These are phyloP conservation scores for Heterocephalus glaber DNA, from an alignment of 2,113 vertebrate genomes.

Conservation along the genomic window DNA sequence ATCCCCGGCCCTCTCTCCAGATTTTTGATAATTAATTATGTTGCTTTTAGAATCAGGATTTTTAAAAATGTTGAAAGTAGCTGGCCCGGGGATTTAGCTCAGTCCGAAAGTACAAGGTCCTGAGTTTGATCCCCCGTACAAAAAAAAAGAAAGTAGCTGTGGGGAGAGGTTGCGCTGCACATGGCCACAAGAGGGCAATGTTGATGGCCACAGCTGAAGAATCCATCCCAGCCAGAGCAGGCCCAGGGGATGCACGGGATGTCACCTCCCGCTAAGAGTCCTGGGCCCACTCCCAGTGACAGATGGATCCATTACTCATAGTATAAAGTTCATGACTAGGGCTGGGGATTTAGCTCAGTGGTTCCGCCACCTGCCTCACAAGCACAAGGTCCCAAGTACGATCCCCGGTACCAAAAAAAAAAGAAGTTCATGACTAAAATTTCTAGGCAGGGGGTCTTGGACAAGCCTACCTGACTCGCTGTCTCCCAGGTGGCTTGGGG, in stretches of 20 bases:
- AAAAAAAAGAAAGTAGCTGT: accelerated
- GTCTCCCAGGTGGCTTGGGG: background rate
- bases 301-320: accelerated
- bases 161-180: accelerated
- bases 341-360: too few species aligned
- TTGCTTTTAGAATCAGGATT: background rate
- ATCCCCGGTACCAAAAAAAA: too few species aligned
- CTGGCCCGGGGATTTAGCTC: too few species aligned
- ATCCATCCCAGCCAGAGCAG: accelerated
- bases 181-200: background rate
- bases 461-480: accelerated
- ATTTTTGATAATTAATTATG: background rate
- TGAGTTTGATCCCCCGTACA: too few species aligned
- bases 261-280: background rate
- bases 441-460: accelerated
- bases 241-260: background rate
- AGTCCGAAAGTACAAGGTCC: too few species aligned
- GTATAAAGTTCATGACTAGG: too few species aligned
- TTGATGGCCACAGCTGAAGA: accelerated
- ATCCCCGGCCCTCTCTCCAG: background rate
- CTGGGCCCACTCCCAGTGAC: background rate
- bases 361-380: too few species aligned
- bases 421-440: too few species aligned
- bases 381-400: too few species aligned
- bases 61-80: background rate